Conservation (phyloP, 2,113 vertebrate species). For the Phodopus roborovskii region DNA sequence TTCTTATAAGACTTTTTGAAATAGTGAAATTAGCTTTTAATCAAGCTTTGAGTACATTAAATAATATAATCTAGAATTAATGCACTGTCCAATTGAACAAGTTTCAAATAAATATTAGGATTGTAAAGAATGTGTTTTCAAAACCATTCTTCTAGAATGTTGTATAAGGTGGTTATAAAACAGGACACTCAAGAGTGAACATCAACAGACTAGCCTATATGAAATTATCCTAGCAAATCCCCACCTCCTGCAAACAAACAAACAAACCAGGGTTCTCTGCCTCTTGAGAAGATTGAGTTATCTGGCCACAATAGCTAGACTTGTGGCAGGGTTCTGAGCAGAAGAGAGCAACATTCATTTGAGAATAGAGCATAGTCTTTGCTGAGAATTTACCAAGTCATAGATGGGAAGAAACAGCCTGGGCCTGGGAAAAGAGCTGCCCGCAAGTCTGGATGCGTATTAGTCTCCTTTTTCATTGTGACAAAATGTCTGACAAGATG, state of each 20-base stretch:
- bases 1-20: not conserved
- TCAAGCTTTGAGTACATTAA: not conserved
- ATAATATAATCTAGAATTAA: constrained; percentile 2
- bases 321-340: not conserved
- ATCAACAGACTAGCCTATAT: not conserved
- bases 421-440: not conserved
- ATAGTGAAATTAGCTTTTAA: not conserved
- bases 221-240: not conserved
- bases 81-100: not conserved
- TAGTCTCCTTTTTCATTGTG: not conserved
- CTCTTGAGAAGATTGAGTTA: not conserved
- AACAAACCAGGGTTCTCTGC: not conserved
- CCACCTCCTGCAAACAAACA: too few species aligned
- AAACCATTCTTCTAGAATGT: not conserved
- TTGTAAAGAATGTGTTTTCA: constrained; percentile 9
- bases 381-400: not conserved
- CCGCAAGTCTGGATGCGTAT: too few species aligned
- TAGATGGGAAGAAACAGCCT: not conserved
- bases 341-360: not conserved
- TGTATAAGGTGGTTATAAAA: not conserved
- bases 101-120: constrained; percentile 22
- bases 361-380: not conserved
- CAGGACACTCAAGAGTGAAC: not conserved
- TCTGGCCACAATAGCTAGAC: not conserved
- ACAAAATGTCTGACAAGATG: not conserved